Evolutionary conservation across 2,888 invertebrate genomes (phyloP).

Genomic region (Bedellia somnulentella): DNA sequence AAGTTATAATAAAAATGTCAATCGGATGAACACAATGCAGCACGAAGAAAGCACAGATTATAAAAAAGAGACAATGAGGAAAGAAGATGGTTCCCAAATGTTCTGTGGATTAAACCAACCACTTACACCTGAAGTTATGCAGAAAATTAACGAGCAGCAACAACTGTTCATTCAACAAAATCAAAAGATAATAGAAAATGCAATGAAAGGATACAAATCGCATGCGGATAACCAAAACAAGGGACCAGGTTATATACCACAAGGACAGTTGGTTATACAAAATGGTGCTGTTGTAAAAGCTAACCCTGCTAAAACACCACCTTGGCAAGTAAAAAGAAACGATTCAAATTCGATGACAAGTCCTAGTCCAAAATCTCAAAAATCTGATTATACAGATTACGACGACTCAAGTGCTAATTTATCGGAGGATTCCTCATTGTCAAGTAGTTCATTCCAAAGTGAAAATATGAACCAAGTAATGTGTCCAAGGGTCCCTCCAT

Average conservation of each 20-base stretch:
- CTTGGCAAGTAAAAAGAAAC: conserved; percentile 58
- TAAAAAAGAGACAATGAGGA: not conserved
- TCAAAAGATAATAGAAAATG: conserved; percentile 55
- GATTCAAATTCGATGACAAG: conserved; percentile 31
- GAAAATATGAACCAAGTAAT: conserved; percentile 50
- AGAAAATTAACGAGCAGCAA: conserved; percentile 59
- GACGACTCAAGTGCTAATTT: conserved; percentile 33
- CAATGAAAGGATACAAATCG: conserved; percentile 48
- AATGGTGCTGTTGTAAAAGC: conserved; percentile 53
- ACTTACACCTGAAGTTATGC: conserved; percentile 54
- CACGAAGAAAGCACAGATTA: conserved; percentile 18
- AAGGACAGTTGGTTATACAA: conserved; percentile 45
- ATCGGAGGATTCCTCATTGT: conserved; percentile 34
- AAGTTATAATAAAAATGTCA: conserved; percentile 26
- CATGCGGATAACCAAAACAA: conserved; percentile 30
- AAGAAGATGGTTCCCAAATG: conserved; percentile 42
- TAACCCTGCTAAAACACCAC: conserved; percentile 58
- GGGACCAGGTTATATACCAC: conserved; percentile 30
- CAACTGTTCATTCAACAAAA: conserved; percentile 60
- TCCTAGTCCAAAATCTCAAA: conserved; percentile 32
- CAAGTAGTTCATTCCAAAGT: conserved; percentile 28
- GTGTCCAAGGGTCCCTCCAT: conserved; percentile 72
- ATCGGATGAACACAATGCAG: conserved; percentile 15
- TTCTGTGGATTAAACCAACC: conserved; percentile 49
- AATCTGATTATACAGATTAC: conserved; percentile 32